Percentiles rank a stretch among this genome's conserved stretches.
phyloP scores from a whole-genome alignment of 2,797 vertebrate genomes.

The Otolemur crassicaudatus region DNA sequence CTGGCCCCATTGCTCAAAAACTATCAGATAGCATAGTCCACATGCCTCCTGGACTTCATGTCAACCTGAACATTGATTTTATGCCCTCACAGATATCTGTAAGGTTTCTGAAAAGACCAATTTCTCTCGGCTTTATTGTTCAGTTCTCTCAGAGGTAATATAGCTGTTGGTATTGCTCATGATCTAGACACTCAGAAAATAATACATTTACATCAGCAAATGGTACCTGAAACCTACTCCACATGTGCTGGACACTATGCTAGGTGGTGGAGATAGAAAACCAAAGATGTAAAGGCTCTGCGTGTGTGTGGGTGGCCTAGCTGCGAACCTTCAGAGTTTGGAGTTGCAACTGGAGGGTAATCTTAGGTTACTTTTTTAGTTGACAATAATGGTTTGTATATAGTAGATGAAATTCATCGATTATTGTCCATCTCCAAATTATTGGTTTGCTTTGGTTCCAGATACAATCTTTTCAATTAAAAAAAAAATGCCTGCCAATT shows the following conservation, averaged over 20 bases:
- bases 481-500: not conserved
- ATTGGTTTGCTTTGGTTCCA: constrained; percentile 34
- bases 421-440: not conserved
- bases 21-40: not conserved
- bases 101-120: not conserved
- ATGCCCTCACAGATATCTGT: not conserved
- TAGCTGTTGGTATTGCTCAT: not conserved
- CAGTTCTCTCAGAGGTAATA: not conserved
- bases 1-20: not conserved
- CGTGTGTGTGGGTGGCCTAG: not conserved
- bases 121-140: not conserved
- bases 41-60: not conserved
- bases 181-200: not conserved
- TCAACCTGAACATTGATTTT: not conserved
- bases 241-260: not conserved
- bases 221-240: not conserved
- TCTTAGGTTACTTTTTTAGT: not conserved
- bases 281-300: not conserved
- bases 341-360: not conserved
- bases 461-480: not conserved
- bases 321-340: not conserved
- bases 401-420: not conserved
- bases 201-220: not conserved
- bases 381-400: not conserved
- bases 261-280: rapidly evolving